Evolutionary conservation across 2,888 invertebrate species (phyloP).

Genomic region (Actias luna): DNA sequence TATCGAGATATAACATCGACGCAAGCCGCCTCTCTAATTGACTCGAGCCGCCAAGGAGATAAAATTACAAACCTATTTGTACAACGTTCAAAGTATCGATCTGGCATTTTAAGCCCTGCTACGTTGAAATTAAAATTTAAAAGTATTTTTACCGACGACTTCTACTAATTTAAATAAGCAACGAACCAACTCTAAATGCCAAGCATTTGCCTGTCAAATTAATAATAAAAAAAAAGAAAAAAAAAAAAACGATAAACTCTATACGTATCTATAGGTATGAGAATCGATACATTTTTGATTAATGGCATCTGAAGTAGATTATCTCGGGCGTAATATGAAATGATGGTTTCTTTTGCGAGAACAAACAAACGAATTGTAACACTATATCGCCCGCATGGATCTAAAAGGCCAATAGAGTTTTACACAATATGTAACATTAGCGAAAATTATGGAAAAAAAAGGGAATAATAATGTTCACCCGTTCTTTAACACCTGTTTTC

Average conservation of each 20-base stretch:
- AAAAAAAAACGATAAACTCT: not conserved
- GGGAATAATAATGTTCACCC: constrained; percentile 60
- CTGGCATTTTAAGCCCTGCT: constrained; percentile 8
- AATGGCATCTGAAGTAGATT: constrained; percentile 71
- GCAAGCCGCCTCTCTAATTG: constrained; percentile 78
- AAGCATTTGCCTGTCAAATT: constrained; percentile 79
- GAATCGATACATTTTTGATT: constrained; percentile 76
- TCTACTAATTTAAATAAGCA: constrained; percentile 45
- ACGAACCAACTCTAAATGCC: constrained; percentile 74
- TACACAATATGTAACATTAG: constrained; percentile 50
- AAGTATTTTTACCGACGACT: constrained; percentile 28
- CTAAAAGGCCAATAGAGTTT: constrained; percentile 39
- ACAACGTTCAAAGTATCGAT: constrained; percentile 10
- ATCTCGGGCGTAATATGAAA: constrained; percentile 47
- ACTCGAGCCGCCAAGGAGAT: constrained; percentile 75
- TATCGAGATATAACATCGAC: constrained; percentile 70
- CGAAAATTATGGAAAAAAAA: constrained; percentile 37
- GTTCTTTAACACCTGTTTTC: constrained; percentile 67
- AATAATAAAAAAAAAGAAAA: constrained; percentile 74
- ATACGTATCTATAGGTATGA: constrained; percentile 60
- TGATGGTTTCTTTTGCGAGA: constrained; percentile 39
- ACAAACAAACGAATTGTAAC: constrained; percentile 37
- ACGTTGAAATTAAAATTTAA: constrained; percentile 20
- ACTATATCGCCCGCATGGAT: constrained; percentile 55
- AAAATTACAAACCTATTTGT: constrained; percentile 39